Conservation (phyloP, 2,888 invertebrate genomes). For the Neoaliturus tenellus region DNA sequence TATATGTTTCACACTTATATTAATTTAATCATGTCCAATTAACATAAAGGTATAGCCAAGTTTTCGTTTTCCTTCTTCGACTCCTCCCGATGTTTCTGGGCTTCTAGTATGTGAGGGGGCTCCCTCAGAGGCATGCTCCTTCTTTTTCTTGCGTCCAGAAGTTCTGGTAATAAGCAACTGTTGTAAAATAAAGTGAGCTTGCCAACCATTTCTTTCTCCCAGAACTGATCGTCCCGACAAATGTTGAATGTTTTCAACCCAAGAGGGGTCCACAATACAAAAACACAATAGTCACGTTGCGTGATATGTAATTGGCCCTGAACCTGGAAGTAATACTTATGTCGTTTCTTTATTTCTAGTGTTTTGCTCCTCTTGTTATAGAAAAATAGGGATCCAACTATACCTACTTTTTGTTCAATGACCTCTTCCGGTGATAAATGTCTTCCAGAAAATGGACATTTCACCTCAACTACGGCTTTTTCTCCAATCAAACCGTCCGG, state of each 20-base stretch:
- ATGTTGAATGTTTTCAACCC: not conserved
- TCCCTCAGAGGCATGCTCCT: constrained; percentile 28
- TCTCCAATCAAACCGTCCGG: constrained; percentile 40
- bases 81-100: not conserved
- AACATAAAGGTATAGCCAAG: not conserved
- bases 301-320: constrained; percentile 35
- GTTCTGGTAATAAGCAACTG: constrained; percentile 16
- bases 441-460: constrained; percentile 18
- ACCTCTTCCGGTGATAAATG: not conserved
- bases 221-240: not conserved
- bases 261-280: constrained; percentile 27
- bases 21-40: no score
- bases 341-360: constrained; percentile 1
- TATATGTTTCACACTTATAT: no score
- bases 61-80: constrained; percentile 4
- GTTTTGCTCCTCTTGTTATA: not conserved
- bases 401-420: not conserved
- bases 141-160: not conserved
- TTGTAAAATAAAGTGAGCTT: constrained; percentile 9
- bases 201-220: not conserved
- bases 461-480: constrained; percentile 18
- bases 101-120: constrained; percentile 1
- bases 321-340: constrained; percentile 5
- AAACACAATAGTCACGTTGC: not conserved
- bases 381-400: not conserved